Conservation (phyloP, 1,140 invertebrate species). For the Drosophila nasuta region DNA sequence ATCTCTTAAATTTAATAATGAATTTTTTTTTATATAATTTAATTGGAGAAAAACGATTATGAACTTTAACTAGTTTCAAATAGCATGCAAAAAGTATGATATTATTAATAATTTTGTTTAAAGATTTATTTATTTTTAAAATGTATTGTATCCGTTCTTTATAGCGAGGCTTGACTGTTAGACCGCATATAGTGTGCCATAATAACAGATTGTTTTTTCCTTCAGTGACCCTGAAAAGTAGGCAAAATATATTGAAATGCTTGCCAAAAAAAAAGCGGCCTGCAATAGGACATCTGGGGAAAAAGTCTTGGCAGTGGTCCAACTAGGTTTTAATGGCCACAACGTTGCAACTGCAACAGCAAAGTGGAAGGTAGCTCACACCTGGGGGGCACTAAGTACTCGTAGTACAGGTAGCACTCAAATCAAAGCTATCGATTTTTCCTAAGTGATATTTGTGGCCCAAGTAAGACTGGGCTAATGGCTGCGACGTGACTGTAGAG, state of each 20-base stretch:
- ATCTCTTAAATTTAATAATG: no score
- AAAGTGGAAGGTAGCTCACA: slow-evolving; percentile 44
- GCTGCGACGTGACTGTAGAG: slow-evolving; percentile 61
- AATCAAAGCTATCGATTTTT: slow-evolving; percentile 77
- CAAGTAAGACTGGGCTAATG: slow-evolving; percentile 32
- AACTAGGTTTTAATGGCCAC: slow-evolving; percentile 68
- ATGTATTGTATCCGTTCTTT: not conserved
- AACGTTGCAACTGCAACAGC: slow-evolving; percentile 40
- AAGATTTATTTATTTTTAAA: no score
- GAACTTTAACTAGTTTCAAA: no score
- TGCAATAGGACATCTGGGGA: not conserved
- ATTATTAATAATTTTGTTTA: no score
- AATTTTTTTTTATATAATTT: no score
- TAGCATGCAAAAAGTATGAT: no score
- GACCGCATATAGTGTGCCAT: not conserved
- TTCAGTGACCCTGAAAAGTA: slow-evolving; percentile 63
- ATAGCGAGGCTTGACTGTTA: not conserved
- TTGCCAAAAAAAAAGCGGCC: slow-evolving; percentile 8
- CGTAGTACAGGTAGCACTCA: slow-evolving; percentile 14
- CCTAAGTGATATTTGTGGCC: slow-evolving; percentile 43
- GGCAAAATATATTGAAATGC: slow-evolving; percentile 39
- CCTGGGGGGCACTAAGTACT: slow-evolving; percentile 36
- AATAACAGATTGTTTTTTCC: not conserved
- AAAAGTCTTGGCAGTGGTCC: slow-evolving; percentile 59
- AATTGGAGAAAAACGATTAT: no score